These are phyloP conservation scores for Magallana gigas DNA, from an alignment of 1,140 invertebrate genomes.

Conservation along the genomic window DNA sequence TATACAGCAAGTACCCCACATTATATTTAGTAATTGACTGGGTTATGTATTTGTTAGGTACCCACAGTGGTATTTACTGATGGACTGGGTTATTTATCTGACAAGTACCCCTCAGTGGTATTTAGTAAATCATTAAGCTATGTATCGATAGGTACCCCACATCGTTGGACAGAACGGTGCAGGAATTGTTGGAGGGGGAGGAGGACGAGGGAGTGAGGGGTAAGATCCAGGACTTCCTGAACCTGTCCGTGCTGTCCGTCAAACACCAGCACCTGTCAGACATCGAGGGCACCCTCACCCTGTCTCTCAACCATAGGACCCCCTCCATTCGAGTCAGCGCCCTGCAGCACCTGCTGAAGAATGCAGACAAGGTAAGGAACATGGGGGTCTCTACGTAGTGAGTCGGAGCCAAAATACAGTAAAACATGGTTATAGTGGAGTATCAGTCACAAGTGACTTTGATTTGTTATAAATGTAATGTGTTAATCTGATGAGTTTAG, in stretches of 20 bases:
- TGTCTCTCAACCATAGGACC: constrained; percentile 71
- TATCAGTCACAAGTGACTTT: no score
- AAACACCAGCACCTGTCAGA: constrained; percentile 68
- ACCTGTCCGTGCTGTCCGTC: constrained; percentile 68
- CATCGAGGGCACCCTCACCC: constrained; percentile 62
- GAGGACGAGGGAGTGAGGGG: constrained; percentile 47
- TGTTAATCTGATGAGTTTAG: no score
- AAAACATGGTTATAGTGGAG: no score
- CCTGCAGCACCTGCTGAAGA: constrained; percentile 67
- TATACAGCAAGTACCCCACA: no score
- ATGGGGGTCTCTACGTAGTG: background rate
- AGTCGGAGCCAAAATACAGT: background rate
- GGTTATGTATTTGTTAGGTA: no score
- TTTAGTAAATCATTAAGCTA: no score
- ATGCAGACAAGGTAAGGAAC: constrained; percentile 59
- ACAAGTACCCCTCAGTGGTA: no score
- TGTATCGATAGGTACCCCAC: constrained; percentile 61
- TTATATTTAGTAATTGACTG: no score
- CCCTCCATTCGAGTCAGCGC: constrained; percentile 66
- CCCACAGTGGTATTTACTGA: no score
- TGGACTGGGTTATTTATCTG: no score
- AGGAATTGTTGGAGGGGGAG: constrained; percentile 51
- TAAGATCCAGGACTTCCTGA: constrained; percentile 66
- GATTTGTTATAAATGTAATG: no score
- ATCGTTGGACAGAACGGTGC: constrained; percentile 65